A percentile compares a stretch with the other conserved stretches of the same genome.
phyloP scores from a whole-genome alignment of 2,113 vertebrate genomes.

The Prionailurus bengalensis region DNA sequence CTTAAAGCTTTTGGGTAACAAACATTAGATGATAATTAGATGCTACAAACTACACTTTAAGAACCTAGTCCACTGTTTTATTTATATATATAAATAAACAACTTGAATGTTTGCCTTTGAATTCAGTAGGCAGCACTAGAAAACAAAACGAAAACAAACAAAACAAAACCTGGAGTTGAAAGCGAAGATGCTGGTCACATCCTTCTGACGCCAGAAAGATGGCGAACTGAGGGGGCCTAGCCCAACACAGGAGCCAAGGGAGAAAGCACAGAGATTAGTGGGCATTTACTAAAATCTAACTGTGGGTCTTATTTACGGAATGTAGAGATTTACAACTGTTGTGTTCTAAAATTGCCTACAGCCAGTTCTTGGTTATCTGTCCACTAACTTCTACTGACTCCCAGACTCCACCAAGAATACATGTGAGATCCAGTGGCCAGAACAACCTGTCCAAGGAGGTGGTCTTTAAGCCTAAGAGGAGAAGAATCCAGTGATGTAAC shows the following conservation, averaged over 20 bases:
- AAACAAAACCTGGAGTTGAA: background rate
- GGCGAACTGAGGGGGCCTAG: accelerated
- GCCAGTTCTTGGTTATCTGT: background rate
- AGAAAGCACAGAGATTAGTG: background rate
- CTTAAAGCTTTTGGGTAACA: background rate
- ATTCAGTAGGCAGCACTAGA: background rate
- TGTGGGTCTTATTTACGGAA: background rate
- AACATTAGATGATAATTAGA: background rate
- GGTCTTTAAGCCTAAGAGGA: background rate
- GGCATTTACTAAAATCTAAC: background rate
- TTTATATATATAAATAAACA: background rate
- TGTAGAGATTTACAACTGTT: background rate
- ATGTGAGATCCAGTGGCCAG: background rate
- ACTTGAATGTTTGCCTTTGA: background rate
- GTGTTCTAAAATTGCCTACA: background rate
- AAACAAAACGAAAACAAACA: background rate
- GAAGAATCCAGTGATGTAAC: background rate
- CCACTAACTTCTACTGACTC: background rate
- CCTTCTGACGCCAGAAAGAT: background rate
- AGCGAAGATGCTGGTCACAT: background rate
- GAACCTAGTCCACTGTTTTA: background rate
- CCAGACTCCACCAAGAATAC: background rate
- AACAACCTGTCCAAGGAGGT: background rate
- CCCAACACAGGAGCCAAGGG: background rate
- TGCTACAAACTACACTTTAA: slow-evolving; percentile 2